phyloP scores from a whole-genome alignment of 2,113 vertebrate genomes.

The Dipodomys merriami region DNA sequence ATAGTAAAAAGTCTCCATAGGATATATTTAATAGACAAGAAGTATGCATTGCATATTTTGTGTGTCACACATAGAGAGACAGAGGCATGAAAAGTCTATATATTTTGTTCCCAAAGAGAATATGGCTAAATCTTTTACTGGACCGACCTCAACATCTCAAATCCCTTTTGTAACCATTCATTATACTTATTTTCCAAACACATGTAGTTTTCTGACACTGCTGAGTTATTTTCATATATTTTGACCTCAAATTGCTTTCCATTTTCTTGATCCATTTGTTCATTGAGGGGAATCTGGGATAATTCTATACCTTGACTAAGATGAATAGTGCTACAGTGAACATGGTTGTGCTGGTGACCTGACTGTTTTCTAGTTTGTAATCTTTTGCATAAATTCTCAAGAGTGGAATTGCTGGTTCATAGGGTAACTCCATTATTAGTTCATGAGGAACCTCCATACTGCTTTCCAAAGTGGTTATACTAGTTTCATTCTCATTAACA shows the following conservation, averaged over 20 bases:
- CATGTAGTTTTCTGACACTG: neutral
- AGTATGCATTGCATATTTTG: neutral
- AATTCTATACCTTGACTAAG: no score
- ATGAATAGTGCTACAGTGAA: no score
- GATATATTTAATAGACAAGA: neutral
- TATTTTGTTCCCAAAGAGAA: neutral
- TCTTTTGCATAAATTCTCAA: no score
- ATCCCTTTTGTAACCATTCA: neutral
- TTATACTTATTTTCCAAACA: neutral
- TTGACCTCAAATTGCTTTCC: neutral
- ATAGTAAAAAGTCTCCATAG: neutral
- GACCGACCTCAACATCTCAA: neutral
- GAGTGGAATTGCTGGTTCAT: no score
- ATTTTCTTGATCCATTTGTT: no score
- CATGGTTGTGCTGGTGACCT: no score
- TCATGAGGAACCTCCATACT: no score
- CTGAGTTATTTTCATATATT: neutral
- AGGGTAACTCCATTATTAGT: no score
- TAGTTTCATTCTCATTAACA: no score
- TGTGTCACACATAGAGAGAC: neutral
- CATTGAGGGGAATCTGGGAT: no score
- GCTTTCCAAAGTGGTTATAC: no score
- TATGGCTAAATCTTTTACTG: neutral
- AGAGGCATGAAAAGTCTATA: neutral
- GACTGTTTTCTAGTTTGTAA: no score